phyloP scores from a whole-genome alignment of 2,797 vertebrate genomes.

The Cephalopachus bancanus region DNA sequence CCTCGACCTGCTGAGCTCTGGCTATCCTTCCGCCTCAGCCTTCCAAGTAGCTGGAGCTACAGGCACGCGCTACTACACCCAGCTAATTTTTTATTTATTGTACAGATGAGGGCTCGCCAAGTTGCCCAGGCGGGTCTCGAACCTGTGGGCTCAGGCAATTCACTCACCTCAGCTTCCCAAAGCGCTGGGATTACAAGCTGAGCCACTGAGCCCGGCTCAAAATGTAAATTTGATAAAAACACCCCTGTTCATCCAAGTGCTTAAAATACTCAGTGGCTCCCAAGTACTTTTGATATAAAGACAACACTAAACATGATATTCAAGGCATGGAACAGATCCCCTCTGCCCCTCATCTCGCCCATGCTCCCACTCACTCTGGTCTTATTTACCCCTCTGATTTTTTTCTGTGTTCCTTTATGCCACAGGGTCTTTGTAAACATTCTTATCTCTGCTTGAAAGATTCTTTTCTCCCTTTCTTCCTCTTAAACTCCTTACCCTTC shows the following conservation, averaged over 20 bases:
- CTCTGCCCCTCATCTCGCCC: not conserved
- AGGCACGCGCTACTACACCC: too few relatives aligned
- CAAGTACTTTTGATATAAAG: not conserved
- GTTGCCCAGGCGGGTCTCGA: too few relatives aligned
- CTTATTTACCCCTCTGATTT: not conserved
- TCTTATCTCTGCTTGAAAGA: not conserved
- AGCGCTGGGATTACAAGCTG: too few relatives aligned
- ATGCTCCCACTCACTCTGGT: not conserved
- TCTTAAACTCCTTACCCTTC: not conserved
- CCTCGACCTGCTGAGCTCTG: too few relatives aligned
- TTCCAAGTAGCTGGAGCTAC: too few relatives aligned
- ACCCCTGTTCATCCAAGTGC: not conserved
- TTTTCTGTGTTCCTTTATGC: not conserved
- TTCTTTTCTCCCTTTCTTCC: not conserved
- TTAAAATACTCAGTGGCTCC: not conserved
- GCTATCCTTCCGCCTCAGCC: too few relatives aligned
- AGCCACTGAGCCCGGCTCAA: too few relatives aligned
- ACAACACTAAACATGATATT: not conserved
- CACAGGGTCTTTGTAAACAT: not conserved
- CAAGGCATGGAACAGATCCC: not conserved
- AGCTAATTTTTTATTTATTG: not conserved
- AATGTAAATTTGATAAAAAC: constrained; percentile 1
- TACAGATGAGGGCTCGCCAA: too few relatives aligned
- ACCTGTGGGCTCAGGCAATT: too few relatives aligned
- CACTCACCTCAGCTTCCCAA: too few relatives aligned